Conservation (phyloP, 2,888 invertebrate genomes). For the Tipula unca region DNA sequence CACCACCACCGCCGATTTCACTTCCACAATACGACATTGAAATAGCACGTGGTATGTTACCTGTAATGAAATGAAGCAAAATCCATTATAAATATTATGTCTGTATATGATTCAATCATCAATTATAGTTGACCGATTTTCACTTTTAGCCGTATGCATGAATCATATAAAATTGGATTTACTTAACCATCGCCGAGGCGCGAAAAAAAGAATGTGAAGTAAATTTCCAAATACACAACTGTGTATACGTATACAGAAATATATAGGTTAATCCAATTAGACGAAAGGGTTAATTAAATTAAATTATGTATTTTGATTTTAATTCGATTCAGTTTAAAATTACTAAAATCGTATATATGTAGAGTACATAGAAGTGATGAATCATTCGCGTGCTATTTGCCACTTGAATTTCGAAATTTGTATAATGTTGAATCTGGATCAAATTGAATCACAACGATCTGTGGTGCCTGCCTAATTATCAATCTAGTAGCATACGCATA, state of each 20-base stretch:
- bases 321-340: neutral
- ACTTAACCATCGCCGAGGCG: neutral
- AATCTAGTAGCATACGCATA: too few relatives aligned
- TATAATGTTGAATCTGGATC: neutral
- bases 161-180: neutral
- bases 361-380: too few relatives aligned
- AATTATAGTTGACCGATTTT: neutral
- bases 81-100: too few relatives aligned
- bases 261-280: neutral
- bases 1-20: slow-evolving; percentile 47
- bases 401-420: neutral
- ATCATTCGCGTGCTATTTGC: neutral
- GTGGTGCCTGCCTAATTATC: too few relatives aligned
- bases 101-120: neutral
- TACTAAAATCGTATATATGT: neutral
- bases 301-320: neutral
- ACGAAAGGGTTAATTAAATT: neutral
- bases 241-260: neutral
- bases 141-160: neutral
- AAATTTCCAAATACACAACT: neutral
- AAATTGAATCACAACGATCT: neutral
- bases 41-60: slow-evolving; percentile 47
- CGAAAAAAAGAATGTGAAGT: too few relatives aligned
- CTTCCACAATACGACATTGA: slow-evolving; percentile 76
- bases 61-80: neutral